Conservation (phyloP, 1,140 invertebrate genomes). For the Anastrepha ludens region DNA sequence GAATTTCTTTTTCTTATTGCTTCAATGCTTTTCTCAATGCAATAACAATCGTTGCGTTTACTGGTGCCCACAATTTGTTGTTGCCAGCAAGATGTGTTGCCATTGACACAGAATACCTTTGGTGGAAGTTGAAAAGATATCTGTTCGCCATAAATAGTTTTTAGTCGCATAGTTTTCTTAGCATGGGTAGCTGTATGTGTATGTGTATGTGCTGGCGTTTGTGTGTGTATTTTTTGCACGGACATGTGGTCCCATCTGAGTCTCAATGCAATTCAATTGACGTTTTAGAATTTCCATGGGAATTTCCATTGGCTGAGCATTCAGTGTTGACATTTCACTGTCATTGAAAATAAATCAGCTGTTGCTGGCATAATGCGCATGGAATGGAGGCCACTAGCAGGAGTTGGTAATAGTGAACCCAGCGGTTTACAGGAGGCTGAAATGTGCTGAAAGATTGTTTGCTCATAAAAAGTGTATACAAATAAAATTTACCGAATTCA, state of each 20-base stretch:
- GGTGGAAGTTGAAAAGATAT: constrained; percentile 13
- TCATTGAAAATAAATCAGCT: constrained; percentile 17
- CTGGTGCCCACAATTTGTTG: background rate
- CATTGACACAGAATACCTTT: constrained; percentile 43
- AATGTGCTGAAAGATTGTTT: too few species aligned
- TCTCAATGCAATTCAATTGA: background rate
- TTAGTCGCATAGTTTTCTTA: too few species aligned
- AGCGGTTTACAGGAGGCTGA: too few species aligned
- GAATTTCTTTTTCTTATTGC: background rate
- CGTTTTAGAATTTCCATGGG: constrained; percentile 27
- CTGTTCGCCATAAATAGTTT: constrained; percentile 9
- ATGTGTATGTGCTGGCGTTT: background rate
- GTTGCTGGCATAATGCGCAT: background rate
- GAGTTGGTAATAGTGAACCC: too few species aligned
- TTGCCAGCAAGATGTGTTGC: background rate
- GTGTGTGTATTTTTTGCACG: background rate
- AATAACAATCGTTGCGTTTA: background rate
- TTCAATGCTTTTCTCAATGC: background rate
- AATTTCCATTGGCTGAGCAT: constrained; percentile 27
- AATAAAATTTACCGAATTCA: too few species aligned
- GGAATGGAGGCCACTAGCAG: background rate
- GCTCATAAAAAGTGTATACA: too few species aligned
- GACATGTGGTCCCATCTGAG: background rate
- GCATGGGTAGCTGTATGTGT: too few species aligned
- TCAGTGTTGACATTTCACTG: background rate